Evolutionary conservation across 2,113 vertebrate species (phyloP).

Genomic region (Hippocampus guttulatus): DNA sequence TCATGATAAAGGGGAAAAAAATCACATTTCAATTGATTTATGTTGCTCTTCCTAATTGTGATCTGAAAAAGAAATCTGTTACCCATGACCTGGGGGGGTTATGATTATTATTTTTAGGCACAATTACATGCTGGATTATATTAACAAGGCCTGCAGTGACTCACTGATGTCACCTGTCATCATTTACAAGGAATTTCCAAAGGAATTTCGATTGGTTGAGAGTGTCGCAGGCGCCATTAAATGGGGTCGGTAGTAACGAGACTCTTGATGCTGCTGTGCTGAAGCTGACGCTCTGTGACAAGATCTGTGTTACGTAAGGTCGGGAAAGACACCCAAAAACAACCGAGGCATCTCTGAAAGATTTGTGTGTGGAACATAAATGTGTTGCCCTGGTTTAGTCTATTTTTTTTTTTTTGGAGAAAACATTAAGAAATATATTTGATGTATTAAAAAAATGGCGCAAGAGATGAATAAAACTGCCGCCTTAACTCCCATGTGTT

Average conservation of each 20-base stretch:
- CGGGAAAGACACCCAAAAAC: constrained; percentile 36
- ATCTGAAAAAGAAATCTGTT: too few relatives aligned
- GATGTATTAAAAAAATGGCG: too few relatives aligned
- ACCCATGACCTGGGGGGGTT: too few relatives aligned
- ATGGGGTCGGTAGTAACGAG: constrained; percentile 66
- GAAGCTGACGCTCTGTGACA: constrained; percentile 67
- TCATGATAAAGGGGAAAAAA: too few relatives aligned
- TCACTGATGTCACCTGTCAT: background rate
- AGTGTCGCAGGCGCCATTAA: constrained; percentile 34
- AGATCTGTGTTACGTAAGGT: constrained; percentile 62
- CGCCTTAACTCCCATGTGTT: too few relatives aligned
- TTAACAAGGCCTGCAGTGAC: background rate
- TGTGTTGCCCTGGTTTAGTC: background rate
- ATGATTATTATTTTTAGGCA: background rate
- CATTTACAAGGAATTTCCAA: background rate
- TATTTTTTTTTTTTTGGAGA: background rate
- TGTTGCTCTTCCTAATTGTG: too few relatives aligned
- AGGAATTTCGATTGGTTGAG: background rate
- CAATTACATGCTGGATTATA: background rate
- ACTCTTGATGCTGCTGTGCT: constrained; percentile 47
- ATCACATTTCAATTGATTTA: too few relatives aligned
- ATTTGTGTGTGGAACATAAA: constrained; percentile 52
- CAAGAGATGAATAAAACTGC: too few relatives aligned
- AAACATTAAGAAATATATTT: background rate
- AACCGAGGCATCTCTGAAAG: constrained; percentile 48